Evolutionary conservation across 2,888 invertebrate species (phyloP).

Genomic region (Girardia tigrina): DNA sequence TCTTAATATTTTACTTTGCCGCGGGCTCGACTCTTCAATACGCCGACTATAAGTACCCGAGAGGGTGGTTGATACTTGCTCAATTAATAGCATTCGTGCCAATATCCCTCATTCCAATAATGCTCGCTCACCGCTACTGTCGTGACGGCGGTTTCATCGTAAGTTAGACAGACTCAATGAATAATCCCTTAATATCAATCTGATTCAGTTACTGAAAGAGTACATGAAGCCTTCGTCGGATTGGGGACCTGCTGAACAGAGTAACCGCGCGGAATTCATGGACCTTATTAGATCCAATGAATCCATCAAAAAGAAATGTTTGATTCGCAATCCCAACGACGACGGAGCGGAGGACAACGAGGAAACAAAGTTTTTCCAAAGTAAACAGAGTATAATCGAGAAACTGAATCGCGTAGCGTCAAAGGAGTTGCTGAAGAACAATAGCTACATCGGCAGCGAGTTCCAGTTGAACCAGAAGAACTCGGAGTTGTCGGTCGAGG

Average conservation of each 20-base stretch:
- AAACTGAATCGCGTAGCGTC: constrained; percentile 31
- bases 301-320: not conserved
- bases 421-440: constrained; percentile 24
- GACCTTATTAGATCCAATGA: not conserved
- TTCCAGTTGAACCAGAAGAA: not conserved
- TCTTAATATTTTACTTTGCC: constrained; percentile 46
- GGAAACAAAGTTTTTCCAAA: constrained; percentile 31
- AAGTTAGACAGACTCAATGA: constrained; percentile 36
- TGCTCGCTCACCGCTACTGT: constrained; percentile 44
- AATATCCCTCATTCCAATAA: constrained; percentile 43
- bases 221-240: constrained; percentile 40
- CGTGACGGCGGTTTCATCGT: constrained; percentile 43
- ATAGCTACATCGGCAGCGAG: not conserved
- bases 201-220: constrained; percentile 40
- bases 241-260: constrained; percentile 43
- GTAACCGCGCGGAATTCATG: constrained; percentile 38
- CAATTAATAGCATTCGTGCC: constrained; percentile 48
- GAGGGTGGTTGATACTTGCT: constrained; percentile 44
- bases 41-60: constrained; percentile 26
- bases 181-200: not conserved
- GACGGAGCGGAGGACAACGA: constrained; percentile 12
- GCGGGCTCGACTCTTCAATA: constrained; percentile 38
- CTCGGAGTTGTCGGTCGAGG: not conserved
- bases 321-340: not conserved
- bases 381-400: constrained; percentile 27